phyloP scores from a whole-genome alignment of 1,140 invertebrate genomes.

The Listronotus oregonensis region DNA sequence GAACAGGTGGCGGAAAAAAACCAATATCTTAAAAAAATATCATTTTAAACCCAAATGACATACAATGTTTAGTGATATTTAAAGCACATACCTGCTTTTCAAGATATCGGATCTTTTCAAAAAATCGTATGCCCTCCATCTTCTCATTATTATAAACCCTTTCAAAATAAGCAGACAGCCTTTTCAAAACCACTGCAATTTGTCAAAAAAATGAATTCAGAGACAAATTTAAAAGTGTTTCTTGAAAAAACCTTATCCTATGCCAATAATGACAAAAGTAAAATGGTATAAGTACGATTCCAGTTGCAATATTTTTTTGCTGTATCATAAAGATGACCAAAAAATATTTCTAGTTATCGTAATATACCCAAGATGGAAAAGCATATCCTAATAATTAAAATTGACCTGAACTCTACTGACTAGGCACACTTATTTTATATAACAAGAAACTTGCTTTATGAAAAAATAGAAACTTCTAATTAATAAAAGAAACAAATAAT shows the following conservation, averaged over 20 bases:
- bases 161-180: neutral
- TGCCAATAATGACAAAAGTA: too few relatives aligned
- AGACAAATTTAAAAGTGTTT: too few relatives aligned
- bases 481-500: constrained; percentile 53
- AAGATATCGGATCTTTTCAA: constrained; percentile 20
- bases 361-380: too few relatives aligned
- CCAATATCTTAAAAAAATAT: constrained; percentile 29
- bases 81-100: neutral
- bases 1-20: constrained; percentile 29
- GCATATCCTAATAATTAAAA: constrained; percentile 37
- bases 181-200: too few relatives aligned
- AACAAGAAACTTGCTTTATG: constrained; percentile 58
- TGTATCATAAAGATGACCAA: too few relatives aligned
- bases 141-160: neutral
- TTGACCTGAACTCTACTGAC: constrained; percentile 58
- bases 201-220: too few relatives aligned
- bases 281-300: too few relatives aligned
- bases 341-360: too few relatives aligned
- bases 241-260: too few relatives aligned
- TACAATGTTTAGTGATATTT: too few relatives aligned
- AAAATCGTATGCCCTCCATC: constrained; percentile 15
- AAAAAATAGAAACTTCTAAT: constrained; percentile 58
- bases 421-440: constrained; percentile 58
- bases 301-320: too few relatives aligned
- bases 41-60: neutral